Base-by-base conservation (phyloP, 2,797 vertebrate species). In the Poliocrania exsul region DNA sequence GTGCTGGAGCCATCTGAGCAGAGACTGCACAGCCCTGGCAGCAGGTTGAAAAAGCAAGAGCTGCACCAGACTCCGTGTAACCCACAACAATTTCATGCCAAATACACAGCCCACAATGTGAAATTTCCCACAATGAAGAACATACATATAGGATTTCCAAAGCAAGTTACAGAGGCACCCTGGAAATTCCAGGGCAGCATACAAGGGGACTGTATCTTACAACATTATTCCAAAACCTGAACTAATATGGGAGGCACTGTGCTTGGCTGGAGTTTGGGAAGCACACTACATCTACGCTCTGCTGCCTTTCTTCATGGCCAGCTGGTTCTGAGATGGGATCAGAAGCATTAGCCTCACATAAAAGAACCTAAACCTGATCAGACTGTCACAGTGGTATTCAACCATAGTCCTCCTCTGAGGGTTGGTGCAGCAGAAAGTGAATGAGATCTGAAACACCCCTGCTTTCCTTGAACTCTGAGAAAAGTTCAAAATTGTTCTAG, bases 51-150 rank as follows among this genome's bases (percentile, higher is more conserved):
- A 67, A 51, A 50, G 31, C 77, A 78, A 60, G 60, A 69, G 70
- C 60, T 51, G 58, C 5, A 4, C 38, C 31, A 74, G 65, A 47
- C 53, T 33, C 33, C 5, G 9, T 28, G 47, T 5, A 74, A 84
- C 62, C 46, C 80, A 74, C 65, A n/a, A 26, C 19, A 31, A 50
- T 78, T 81, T 90, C 70, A 90, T 67, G 53, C 79, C 80, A 93
- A 72, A 81, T 24, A 61, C 33, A n/a, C 29, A 88, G 80, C 65
- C 57, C 84, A 70, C 71, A 57, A 15, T 54, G 61, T 77, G 78
- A 73, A 70, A 86, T 69, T 69, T 89, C 84, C 47, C 62, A 81
- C 86, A 95, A 42, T 15, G 70, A 84, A 88, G 70, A 81, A 72
- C 56, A 72, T 38, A 72, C 38, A 69, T 40, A 83, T 1, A 72